Conservation (phyloP, 2,113 vertebrate genomes). For the Notothenia coriiceps region DNA sequence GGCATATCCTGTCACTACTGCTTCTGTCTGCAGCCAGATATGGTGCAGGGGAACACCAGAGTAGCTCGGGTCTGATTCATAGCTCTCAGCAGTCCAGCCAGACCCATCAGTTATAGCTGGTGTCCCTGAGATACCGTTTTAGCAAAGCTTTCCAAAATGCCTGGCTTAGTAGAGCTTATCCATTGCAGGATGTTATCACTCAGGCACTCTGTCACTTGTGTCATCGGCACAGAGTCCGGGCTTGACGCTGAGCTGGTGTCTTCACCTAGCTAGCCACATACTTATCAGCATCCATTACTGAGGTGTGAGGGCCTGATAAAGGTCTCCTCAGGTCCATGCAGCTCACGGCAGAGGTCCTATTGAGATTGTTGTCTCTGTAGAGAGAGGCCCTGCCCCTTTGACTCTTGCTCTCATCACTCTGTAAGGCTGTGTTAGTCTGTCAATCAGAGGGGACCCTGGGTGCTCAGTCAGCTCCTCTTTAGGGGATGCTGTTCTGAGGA, state of each 20-base stretch:
- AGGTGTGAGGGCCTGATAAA: conserved; percentile 79
- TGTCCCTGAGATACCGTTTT: conserved; percentile 63
- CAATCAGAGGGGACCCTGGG: conserved; percentile 74
- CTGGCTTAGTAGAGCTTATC: conserved; percentile 65
- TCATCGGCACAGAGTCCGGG: conserved; percentile 55
- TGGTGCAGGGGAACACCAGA: conserved; percentile 53
- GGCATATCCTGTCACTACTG: conserved; percentile 24
- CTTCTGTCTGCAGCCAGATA: conserved; percentile 45
- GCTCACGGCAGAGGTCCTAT: conserved; percentile 58
- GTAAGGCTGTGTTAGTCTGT: conserved; percentile 71
- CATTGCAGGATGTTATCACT: conserved; percentile 76
- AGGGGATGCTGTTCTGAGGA: conserved; percentile 70
- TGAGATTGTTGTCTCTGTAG: conserved; percentile 70
- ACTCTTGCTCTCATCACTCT: conserved; percentile 80
- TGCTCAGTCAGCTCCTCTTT: conserved; percentile 80
- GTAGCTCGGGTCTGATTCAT: conserved; percentile 70
- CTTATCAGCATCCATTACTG: conserved; percentile 76
- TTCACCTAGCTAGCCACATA: conserved; percentile 38
- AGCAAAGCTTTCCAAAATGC: conserved; percentile 71
- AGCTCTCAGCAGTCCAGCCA: conserved; percentile 61
- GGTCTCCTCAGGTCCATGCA: conserved; percentile 35
- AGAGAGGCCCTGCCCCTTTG: conserved; percentile 61
- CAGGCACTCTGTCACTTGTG: conserved; percentile 73
- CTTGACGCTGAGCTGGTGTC: conserved; percentile 61
- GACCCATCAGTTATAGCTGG: conserved; percentile 67